Percentiles rank a stretch among this genome's conserved stretches.
Conservation (phyloP, 1,140 invertebrate species). For the Zaprionus davidi region DNA sequence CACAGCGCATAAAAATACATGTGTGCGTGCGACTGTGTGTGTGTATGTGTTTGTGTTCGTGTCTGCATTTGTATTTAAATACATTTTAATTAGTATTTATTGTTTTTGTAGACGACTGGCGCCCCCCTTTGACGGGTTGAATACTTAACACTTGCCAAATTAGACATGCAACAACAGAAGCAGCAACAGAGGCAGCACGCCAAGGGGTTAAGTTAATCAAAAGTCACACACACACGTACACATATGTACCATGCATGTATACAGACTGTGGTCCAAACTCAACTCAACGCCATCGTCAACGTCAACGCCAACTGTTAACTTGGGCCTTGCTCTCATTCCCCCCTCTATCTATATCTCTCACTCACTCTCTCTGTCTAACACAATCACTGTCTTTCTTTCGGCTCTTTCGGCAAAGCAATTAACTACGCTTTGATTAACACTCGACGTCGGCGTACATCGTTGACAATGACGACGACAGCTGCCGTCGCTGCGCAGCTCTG, state of each 20-base stretch:
- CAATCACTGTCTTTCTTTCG: conserved; percentile 73
- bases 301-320: conserved; percentile 12
- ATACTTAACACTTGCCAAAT: conserved; percentile 75
- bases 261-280: neutral
- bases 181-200: conserved; percentile 29
- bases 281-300: conserved; percentile 14
- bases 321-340: neutral
- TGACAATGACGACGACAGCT: conserved; percentile 78
- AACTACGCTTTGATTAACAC: conserved; percentile 82
- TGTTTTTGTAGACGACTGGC: conserved; percentile 61
- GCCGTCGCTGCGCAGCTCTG: conserved; percentile 3
- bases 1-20: conserved; percentile 52
- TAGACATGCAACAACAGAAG: conserved; percentile 66
- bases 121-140: conserved; percentile 3
- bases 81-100: conserved; percentile 81
- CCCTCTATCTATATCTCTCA: neutral
- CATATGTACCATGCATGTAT: neutral
- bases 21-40: conserved; percentile 26
- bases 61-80: conserved; percentile 73
- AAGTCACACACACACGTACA: conserved; percentile 23
- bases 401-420: conserved; percentile 77
- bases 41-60: conserved; percentile 36
- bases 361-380: conserved; percentile 21
- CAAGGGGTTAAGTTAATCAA: conserved; percentile 73
- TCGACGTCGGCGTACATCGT: conserved; percentile 52